Conservation (phyloP, 2,113 vertebrate genomes). For the Cryptotis parvus region DNA sequence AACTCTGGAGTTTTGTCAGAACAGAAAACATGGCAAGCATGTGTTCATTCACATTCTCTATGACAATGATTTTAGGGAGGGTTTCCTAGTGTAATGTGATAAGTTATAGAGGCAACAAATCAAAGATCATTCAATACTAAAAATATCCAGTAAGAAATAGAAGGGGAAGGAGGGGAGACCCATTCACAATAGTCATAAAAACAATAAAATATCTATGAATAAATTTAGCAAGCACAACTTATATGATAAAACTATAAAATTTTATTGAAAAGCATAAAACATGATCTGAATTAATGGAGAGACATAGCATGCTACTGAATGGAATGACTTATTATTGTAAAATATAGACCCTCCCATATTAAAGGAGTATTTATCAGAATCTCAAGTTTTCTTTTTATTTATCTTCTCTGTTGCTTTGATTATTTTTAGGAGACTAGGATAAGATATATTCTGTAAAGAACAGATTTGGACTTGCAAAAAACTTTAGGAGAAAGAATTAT, state of each 20-base stretch:
- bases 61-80: not conserved
- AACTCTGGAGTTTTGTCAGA: not conserved
- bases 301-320: conserved; percentile 28
- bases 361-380: conserved; percentile 39
- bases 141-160: conserved; percentile 58
- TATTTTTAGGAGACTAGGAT: not conserved
- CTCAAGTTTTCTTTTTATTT: conserved; percentile 6
- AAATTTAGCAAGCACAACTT: conserved; percentile 72
- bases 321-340: conserved; percentile 49
- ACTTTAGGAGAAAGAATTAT: not conserved
- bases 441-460: conserved; percentile 4
- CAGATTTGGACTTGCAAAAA: conserved; percentile 6
- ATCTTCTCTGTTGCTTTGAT: not conserved
- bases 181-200: conserved; percentile 80
- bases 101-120: conserved; percentile 60
- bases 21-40: not conserved
- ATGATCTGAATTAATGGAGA: conserved; percentile 79
- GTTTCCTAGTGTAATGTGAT: not conserved
- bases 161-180: conserved; percentile 52
- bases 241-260: conserved; percentile 80
- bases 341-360: conserved; percentile 50
- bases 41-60: not conserved
- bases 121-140: conserved; percentile 66
- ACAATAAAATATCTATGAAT: conserved; percentile 78
- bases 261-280: conserved; percentile 77